Evolutionary conservation across 2,888 invertebrate species (phyloP).

Genomic region (Lasioglossum morio): DNA sequence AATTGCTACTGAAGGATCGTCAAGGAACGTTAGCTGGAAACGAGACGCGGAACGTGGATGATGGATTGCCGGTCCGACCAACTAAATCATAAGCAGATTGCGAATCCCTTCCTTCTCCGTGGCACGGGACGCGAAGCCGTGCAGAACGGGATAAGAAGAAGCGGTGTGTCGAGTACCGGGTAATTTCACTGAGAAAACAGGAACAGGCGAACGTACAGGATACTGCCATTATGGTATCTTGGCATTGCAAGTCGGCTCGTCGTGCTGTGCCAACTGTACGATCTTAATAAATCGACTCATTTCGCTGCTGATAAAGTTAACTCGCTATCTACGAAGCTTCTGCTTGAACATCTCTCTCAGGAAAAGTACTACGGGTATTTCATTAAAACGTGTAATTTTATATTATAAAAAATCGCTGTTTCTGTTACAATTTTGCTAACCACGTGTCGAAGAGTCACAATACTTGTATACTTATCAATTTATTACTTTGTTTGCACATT

Average conservation of each 20-base stretch:
- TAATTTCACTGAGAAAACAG: constrained; percentile 31
- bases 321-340: neutral
- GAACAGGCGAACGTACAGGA: constrained; percentile 1
- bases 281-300: neutral
- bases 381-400: too few relatives aligned
- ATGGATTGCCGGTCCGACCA: constrained; percentile 61
- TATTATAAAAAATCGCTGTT: too few relatives aligned
- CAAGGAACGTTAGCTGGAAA: constrained; percentile 45
- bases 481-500: too few relatives aligned
- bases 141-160: constrained; percentile 10
- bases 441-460: too few relatives aligned
- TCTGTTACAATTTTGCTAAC: too few relatives aligned
- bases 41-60: constrained; percentile 40
- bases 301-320: neutral
- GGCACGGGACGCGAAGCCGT: neutral
- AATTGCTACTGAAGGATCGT: constrained; percentile 66
- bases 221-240: constrained; percentile 28
- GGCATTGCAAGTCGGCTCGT: neutral
- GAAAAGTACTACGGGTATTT: too few relatives aligned
- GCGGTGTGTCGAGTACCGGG: neutral
- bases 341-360: neutral
- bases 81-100: constrained; percentile 66
- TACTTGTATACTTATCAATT: too few relatives aligned
- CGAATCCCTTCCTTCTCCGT: constrained; percentile 21
- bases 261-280: neutral